These are phyloP conservation scores for Caprella mutica DNA, from an alignment of 2,888 invertebrate genomes.

Conservation along the genomic window DNA sequence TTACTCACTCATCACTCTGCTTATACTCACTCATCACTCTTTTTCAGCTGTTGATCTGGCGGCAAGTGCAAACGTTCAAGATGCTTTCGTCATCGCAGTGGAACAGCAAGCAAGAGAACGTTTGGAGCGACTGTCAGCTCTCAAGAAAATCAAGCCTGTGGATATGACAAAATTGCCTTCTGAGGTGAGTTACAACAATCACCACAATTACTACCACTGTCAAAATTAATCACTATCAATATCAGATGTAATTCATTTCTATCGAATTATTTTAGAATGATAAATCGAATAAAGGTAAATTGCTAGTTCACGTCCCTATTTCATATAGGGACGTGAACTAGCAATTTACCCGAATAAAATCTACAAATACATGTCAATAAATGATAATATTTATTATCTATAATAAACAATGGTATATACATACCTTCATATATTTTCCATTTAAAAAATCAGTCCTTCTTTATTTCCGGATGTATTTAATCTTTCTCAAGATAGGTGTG, in stretches of 20 bases:
- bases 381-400: too few species aligned
- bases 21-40: slow-evolving; percentile 30
- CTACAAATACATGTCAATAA: too few species aligned
- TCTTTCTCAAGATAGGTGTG: too few species aligned
- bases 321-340: too few species aligned
- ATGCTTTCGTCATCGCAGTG: slow-evolving; percentile 96
- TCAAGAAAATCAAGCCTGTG: slow-evolving; percentile 83
- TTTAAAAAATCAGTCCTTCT: too few species aligned
- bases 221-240: background rate
- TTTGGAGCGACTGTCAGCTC: slow-evolving; percentile 78
- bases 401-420: too few species aligned
- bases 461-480: too few species aligned
- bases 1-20: too few species aligned
- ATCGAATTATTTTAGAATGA: background rate
- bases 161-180: slow-evolving; percentile 83
- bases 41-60: slow-evolving; percentile 71
- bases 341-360: too few species aligned
- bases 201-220: background rate
- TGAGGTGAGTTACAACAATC: slow-evolving; percentile 51
- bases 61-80: slow-evolving; percentile 70
- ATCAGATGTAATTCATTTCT: background rate
- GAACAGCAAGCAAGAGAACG: slow-evolving; percentile 86
- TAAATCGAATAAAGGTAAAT: background rate
- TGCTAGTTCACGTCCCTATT: too few species aligned
- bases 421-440: too few species aligned